phyloP scores from a whole-genome alignment of 2,888 invertebrate species.

The Dryocosmus kuriphilus region DNA sequence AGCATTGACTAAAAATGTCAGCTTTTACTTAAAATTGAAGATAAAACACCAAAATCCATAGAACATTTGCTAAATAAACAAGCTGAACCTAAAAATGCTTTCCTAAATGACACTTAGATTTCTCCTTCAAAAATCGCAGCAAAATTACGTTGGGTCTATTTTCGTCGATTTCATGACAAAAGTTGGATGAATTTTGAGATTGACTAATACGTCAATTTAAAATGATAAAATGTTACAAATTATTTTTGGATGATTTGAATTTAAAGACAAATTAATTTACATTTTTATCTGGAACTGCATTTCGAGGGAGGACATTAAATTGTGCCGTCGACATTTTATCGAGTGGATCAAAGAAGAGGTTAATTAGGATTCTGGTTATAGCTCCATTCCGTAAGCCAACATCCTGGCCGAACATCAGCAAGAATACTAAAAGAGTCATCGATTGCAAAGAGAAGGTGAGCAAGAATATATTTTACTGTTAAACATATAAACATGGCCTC shows the following conservation, averaged over 20 bases:
- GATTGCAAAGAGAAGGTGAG: constrained; percentile 5
- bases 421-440: constrained; percentile 32
- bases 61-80: no score
- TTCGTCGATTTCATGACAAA: no score
- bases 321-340: background rate
- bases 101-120: no score
- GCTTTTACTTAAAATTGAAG: no score
- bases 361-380: constrained; percentile 6
- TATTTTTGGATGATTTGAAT: background rate
- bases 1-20: no score
- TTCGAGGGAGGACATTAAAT: background rate
- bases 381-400: constrained; percentile 5
- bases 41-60: no score
- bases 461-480: constrained; percentile 14
- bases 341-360: background rate
- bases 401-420: constrained; percentile 7
- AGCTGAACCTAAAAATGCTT: no score
- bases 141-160: no score
- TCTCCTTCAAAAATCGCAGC: no score
- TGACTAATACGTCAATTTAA: no score
- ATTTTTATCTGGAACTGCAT: background rate
- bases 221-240: background rate
- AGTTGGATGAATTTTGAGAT: no score
- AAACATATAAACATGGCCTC: background rate
- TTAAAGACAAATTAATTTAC: background rate